Conservation (phyloP, 1,140 invertebrate genomes). For the Halesus radiatus region DNA sequence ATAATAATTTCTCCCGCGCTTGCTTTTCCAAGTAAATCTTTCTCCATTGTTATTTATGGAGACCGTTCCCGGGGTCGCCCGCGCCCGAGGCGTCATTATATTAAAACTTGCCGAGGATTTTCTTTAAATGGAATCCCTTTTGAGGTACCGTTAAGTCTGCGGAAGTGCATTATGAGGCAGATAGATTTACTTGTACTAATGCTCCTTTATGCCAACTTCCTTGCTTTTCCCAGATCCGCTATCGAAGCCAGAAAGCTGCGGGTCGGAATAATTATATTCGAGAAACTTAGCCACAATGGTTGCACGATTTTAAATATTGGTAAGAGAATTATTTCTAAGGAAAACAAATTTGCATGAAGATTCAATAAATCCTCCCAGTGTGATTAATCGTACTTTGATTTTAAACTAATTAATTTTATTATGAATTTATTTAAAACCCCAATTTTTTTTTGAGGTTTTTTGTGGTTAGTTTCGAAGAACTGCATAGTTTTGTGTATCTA, state of each 20-base stretch:
- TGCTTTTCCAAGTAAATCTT: not conserved
- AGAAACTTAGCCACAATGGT: not conserved
- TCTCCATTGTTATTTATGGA: constrained; percentile 29
- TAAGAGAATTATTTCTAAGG: not conserved
- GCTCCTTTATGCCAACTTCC: not conserved
- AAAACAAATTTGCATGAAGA: too few relatives aligned
- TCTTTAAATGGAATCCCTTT: constrained; percentile 45
- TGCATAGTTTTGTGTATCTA: too few relatives aligned
- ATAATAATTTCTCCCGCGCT: not conserved
- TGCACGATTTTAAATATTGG: not conserved
- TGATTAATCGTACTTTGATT: too few relatives aligned
- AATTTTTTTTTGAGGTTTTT: too few relatives aligned
- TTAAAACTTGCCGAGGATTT: constrained; percentile 45
- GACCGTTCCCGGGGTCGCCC: not conserved
- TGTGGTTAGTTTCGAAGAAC: too few relatives aligned
- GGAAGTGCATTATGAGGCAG: constrained; percentile 28
- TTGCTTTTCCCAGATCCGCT: constrained; percentile 5
- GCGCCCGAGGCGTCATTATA: constrained; percentile 33
- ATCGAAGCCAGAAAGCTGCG: not conserved
- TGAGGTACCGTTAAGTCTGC: constrained; percentile 3
- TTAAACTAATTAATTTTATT: too few relatives aligned
- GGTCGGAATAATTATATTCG: not conserved
- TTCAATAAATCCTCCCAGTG: too few relatives aligned
- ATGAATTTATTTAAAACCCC: too few relatives aligned
- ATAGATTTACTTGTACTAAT: constrained; percentile 2